Percentiles rank a stretch among this genome's conserved stretches.
Evolutionary conservation across 2,888 invertebrate genomes (phyloP).

Genomic region (Andrena bucephala): DNA sequence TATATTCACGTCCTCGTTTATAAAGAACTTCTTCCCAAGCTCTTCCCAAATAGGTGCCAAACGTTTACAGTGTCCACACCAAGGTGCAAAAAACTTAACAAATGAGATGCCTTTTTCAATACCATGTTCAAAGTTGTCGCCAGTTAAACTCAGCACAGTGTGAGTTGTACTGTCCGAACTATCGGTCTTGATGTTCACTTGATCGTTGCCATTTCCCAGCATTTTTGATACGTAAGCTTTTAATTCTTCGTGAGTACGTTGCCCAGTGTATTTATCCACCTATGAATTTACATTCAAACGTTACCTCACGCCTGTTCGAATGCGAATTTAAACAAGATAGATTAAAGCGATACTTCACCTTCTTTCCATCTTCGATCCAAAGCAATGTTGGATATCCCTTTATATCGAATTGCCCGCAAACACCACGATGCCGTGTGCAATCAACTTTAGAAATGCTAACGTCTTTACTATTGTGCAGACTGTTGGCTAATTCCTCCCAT

Average conservation of each 20-base stretch:
- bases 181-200: slow-evolving; percentile 76
- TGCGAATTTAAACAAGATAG: not conserved
- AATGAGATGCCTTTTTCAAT: slow-evolving; percentile 91
- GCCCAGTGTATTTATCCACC: slow-evolving; percentile 91
- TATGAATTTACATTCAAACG: slow-evolving; percentile 76
- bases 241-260: slow-evolving; percentile 89
- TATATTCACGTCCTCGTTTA: slow-evolving; percentile 88
- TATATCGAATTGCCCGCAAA: slow-evolving; percentile 93
- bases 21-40: slow-evolving; percentile 90
- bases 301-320: not conserved
- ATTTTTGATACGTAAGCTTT: slow-evolving; percentile 91
- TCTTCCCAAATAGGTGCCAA: slow-evolving; percentile 94
- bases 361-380: slow-evolving; percentile 95
- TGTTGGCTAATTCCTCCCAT: slow-evolving; percentile 93
- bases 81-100: slow-evolving; percentile 95
- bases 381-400: slow-evolving; percentile 95
- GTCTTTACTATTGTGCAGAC: slow-evolving; percentile 88
- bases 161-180: slow-evolving; percentile 80
- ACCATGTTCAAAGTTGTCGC: slow-evolving; percentile 90
- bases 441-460: slow-evolving; percentile 94
- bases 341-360: slow-evolving; percentile 85
- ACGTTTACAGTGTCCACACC: slow-evolving; percentile 96
- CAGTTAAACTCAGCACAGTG: slow-evolving; percentile 88
- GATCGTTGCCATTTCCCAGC: slow-evolving; percentile 86
- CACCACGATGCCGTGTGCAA: slow-evolving; percentile 91